phyloP scores from a whole-genome alignment of 2,797 vertebrate species.

The Alouatta caraya region DNA sequence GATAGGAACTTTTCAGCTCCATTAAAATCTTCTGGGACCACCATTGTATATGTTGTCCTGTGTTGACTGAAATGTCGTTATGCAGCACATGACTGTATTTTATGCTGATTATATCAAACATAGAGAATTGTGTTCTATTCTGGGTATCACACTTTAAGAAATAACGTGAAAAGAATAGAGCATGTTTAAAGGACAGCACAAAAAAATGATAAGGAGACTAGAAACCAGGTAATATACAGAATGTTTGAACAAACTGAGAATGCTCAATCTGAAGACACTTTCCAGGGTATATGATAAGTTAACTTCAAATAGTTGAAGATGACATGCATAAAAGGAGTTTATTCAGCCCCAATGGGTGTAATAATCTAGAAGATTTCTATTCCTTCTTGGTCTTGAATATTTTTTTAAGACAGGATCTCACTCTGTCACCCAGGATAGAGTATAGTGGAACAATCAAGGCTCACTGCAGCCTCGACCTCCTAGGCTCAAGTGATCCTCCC shows the following conservation, averaged over 20 bases:
- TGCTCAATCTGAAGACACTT: not conserved
- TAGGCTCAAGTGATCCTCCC: too few relatives aligned
- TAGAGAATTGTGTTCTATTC: not conserved
- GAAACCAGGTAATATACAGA: constrained; percentile 12
- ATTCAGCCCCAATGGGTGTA: not conserved
- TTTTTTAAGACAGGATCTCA: too few relatives aligned
- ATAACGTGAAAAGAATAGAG: constrained; percentile 37
- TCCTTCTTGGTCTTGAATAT: constrained; percentile 27
- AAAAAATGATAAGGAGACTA: not conserved
- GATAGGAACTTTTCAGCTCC: not conserved
- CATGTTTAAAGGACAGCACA: constrained; percentile 7
- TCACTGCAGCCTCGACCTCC: too few relatives aligned
- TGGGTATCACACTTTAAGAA: constrained; percentile 9
- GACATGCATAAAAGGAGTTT: not conserved
- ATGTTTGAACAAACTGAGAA: not conserved
- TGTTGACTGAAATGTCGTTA: not conserved
- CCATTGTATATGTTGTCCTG: not conserved
- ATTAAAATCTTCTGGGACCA: not conserved
- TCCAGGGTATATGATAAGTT: not conserved
- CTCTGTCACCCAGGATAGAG: too few relatives aligned
- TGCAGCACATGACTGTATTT: not conserved
- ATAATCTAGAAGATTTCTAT: constrained; percentile 1
- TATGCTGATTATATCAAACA: not conserved
- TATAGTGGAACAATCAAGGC: too few relatives aligned
- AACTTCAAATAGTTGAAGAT: constrained; percentile 33